phyloP scores from a whole-genome alignment of 2,797 vertebrate genomes.

The Hydrophis major region DNA sequence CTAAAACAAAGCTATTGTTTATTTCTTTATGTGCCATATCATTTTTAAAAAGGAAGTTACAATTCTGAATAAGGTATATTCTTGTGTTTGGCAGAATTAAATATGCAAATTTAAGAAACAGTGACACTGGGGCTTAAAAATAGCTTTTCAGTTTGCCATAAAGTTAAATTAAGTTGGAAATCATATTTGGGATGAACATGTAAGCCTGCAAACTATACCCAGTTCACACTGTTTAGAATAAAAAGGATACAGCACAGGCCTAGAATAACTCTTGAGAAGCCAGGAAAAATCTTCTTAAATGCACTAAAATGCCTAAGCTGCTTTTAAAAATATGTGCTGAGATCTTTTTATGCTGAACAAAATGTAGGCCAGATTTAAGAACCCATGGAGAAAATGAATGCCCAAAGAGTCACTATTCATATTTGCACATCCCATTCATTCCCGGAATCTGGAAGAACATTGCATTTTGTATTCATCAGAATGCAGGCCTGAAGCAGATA shows the following conservation, averaged over 20 bases:
- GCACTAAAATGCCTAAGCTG: constrained; percentile 47
- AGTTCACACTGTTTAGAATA: constrained; percentile 47
- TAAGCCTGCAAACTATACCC: constrained; percentile 51
- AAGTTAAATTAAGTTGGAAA: constrained; percentile 63
- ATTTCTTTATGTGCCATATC: neutral
- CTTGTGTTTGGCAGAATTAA: constrained; percentile 68
- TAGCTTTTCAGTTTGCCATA: constrained; percentile 62
- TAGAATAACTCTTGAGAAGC: constrained; percentile 38
- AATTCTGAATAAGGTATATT: constrained; percentile 63
- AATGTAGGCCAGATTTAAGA: constrained; percentile 39
- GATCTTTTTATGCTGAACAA: constrained; percentile 46
- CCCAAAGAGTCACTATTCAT: constrained; percentile 39
- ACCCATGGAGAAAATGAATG: constrained; percentile 39
- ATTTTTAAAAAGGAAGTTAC: constrained; percentile 25
- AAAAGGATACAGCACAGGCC: constrained; percentile 47
- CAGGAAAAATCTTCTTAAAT: constrained; percentile 44
- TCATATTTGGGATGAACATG: constrained; percentile 22
- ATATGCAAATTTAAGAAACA: constrained; percentile 63
- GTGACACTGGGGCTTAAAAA: constrained; percentile 51
- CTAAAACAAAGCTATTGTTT: neutral
- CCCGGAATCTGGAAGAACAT: constrained; percentile 1
- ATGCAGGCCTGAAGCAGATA: neutral
- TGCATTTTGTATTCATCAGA: constrained; percentile 31
- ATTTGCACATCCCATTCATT: constrained; percentile 45
- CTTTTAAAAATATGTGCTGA: constrained; percentile 54